Conservation (phyloP, 1,140 invertebrate genomes). For the Pantala flavescens region DNA sequence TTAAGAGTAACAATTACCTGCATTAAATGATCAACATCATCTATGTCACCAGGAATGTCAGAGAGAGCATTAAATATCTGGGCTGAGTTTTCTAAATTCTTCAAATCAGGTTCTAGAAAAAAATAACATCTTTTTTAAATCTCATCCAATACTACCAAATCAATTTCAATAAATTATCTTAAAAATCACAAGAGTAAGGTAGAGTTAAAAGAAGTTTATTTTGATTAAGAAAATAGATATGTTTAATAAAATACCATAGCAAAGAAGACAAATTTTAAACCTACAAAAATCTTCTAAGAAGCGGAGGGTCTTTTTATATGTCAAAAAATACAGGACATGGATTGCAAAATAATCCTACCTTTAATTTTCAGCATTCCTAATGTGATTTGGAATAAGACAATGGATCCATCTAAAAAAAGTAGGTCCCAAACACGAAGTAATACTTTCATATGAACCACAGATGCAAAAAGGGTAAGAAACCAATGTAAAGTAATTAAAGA, state of each 20-base stretch:
- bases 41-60: constrained; percentile 84
- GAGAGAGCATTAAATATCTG: constrained; percentile 95
- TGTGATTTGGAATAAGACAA: constrained; percentile 92
- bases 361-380: constrained; percentile 90
- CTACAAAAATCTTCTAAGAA: no score
- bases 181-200: background rate
- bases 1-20: constrained; percentile 37
- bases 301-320: no score
- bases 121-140: background rate
- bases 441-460: constrained; percentile 95
- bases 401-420: constrained; percentile 90
- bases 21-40: constrained; percentile 74
- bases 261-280: no score
- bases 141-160: no score
- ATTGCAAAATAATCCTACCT: no score
- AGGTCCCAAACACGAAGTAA: constrained; percentile 93
- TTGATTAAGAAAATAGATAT: no score
- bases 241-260: no score
- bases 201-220: no score
- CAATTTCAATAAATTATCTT: background rate
- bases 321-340: no score
- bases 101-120: constrained; percentile 62
- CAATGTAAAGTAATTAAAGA: constrained; percentile 94
- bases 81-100: constrained; percentile 78
- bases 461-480: constrained; percentile 96